phyloP scores from a whole-genome alignment of 2,888 invertebrate species.

The Meliscaeva auricollis region DNA sequence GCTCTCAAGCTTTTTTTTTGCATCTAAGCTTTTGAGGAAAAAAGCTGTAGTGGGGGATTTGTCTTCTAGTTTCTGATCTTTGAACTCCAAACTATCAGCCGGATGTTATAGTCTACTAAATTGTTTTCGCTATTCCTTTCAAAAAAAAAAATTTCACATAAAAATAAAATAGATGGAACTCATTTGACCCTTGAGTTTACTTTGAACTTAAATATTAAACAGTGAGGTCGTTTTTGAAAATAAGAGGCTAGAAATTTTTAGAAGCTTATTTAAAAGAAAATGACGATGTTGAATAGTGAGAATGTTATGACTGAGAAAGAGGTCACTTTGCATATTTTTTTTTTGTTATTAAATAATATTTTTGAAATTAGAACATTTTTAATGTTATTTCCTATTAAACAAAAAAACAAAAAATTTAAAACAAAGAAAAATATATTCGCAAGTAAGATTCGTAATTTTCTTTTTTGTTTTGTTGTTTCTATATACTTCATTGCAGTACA shows the following conservation, averaged over 20 bases:
- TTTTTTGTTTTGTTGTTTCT: conserved; percentile 35
- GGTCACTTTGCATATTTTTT: conserved; percentile 24
- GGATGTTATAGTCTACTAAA: too few relatives aligned
- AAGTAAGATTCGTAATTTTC: conserved; percentile 50
- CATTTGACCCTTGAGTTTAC: too few relatives aligned
- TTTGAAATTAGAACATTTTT: conserved; percentile 15
- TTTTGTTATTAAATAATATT: neutral
- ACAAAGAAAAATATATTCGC: conserved; percentile 7
- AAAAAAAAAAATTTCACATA: too few relatives aligned
- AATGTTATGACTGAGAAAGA: conserved; percentile 41
- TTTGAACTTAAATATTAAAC: too few relatives aligned
- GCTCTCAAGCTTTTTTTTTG: too few relatives aligned
- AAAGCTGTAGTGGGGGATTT: too few relatives aligned
- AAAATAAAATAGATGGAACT: too few relatives aligned
- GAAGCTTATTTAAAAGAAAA: conserved; percentile 5
- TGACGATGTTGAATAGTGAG: conserved; percentile 17
- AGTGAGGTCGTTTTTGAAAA: too few relatives aligned
- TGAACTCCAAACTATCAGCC: too few relatives aligned
- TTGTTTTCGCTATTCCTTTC: too few relatives aligned
- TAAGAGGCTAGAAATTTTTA: neutral
- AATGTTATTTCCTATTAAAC: conserved; percentile 30
- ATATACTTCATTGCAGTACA: conserved; percentile 28
- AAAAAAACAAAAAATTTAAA: conserved; percentile 7
- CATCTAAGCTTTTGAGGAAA: too few relatives aligned
- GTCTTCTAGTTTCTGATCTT: too few relatives aligned